Evolutionary conservation across 2,888 invertebrate species (phyloP).

Genomic region (Tetragonisca angustula): DNA sequence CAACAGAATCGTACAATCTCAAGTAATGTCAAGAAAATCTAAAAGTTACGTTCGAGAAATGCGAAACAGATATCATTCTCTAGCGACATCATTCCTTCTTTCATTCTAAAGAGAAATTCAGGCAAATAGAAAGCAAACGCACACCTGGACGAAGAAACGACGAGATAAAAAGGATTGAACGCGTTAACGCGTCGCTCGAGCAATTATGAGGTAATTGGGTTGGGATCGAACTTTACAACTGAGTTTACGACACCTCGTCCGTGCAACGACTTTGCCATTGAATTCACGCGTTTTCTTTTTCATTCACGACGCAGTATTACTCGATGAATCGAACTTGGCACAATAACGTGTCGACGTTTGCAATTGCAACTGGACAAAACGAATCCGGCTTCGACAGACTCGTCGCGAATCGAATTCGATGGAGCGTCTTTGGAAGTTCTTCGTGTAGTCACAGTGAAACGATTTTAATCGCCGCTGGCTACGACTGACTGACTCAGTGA

Average conservation of each 20-base stretch:
- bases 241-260: not conserved
- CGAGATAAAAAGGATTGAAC: not conserved
- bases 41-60: too few species aligned
- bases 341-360: not conserved
- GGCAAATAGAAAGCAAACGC: not conserved
- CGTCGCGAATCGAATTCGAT: too few species aligned
- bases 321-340: not conserved
- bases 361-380: slow-evolving; percentile 12
- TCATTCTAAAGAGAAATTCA: not conserved
- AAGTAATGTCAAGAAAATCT: too few species aligned
- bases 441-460: slow-evolving; percentile 56
- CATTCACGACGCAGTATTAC: not conserved
- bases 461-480: slow-evolving; percentile 67
- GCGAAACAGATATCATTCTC: too few species aligned
- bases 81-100: too few species aligned
- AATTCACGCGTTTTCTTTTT: too few species aligned
- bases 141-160: not conserved
- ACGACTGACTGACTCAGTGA: slow-evolving; percentile 78
- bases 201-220: not conserved
- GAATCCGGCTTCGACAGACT: not conserved
- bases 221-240: not conserved
- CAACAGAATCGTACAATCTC: too few species aligned
- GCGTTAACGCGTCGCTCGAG: not conserved
- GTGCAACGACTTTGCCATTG: not conserved
- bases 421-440: not conserved